These are phyloP conservation scores for Equus quagga DNA, from an alignment of 2,113 vertebrate species.

Conservation along the genomic window DNA sequence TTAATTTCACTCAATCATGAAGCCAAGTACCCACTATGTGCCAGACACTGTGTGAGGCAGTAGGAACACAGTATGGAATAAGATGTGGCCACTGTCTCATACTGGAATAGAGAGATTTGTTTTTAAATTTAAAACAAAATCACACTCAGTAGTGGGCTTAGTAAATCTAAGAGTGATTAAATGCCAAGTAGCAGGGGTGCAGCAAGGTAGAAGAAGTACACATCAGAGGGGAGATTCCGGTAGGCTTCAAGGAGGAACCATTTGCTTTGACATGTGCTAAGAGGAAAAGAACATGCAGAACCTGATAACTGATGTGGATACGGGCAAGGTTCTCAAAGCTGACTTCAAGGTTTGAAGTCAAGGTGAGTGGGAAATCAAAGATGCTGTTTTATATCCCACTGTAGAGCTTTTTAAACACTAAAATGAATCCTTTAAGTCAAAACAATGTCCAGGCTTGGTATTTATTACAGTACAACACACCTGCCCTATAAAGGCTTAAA, in stretches of 20 bases:
- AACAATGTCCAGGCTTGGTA: not conserved
- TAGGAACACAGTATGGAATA: not conserved
- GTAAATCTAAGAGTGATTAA: not conserved
- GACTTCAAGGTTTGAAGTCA: not conserved
- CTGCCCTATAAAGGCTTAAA: not conserved
- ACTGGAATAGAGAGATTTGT: not conserved
- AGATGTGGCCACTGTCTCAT: not conserved
- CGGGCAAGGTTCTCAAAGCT: not conserved
- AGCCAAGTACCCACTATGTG: not conserved
- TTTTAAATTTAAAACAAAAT: slow-evolving; percentile 26
- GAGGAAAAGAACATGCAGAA: not conserved
- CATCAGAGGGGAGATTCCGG: not conserved
- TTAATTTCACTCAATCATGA: not conserved
- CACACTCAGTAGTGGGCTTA: not conserved
- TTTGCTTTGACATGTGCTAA: slow-evolving; percentile 11
- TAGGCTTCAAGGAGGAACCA: slow-evolving; percentile 17
- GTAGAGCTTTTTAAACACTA: not conserved
- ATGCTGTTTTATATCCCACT: not conserved
- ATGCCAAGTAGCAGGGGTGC: not conserved
- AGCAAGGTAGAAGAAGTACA: not conserved
- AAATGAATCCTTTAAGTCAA: slow-evolving; percentile 12
- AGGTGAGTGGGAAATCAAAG: not conserved
- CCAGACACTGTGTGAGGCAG: not conserved
- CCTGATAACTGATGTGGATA: not conserved
- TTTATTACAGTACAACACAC: not conserved